Base-by-base conservation (phyloP, 2,888 invertebrate genomes). In the Tinea pellionella region DNA sequence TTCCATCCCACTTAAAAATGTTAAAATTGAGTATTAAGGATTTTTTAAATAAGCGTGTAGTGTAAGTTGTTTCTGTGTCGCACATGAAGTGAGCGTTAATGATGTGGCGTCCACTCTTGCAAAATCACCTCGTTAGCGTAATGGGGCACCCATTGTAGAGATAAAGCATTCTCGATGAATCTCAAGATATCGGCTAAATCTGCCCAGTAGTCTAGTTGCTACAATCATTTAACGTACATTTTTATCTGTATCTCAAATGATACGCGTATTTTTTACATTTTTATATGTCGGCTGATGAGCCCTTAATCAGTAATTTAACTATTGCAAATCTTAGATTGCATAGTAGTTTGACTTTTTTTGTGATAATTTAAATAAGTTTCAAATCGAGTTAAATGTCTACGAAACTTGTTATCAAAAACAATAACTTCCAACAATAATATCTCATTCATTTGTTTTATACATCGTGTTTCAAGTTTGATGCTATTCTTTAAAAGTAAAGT, bases 1-100 rank as follows among this genome's bases (percentile, higher is more conserved):
- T 24, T 24, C 24, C 24, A 24, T 24, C 6, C 24, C 24, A 6
- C 6, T 24, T 24, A 24, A 37, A 30, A 30, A 37, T 37, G 37
- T 12, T 12, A 37, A 37, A 37, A 12, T 37, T 37, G 9, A 37
- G 9, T 37, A 37, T 37, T 37, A 37, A 37, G 37, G 37, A 37
- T 37, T 47, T 47, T 47, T 19, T 19, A 53, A 53, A 11, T 19
- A 13, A 13, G 7, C 16, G 53, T 24, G 18, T 53, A 57, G 53
- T 24, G 18, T 53, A 57, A 57, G 57, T 57, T 57, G 59, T 59
- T 43, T 43, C 59, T 47, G 29, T 12, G 18, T 16, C 29, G 59
- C 59, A 59, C 47, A 59, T 70, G 71, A 71, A 80, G 78, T 80
- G 83, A 81, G 78, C 80, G 71, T 77, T 83, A 81, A 81, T 78